Conservation (phyloP, 2,797 vertebrate genomes). For the Catharus ustulatus region DNA sequence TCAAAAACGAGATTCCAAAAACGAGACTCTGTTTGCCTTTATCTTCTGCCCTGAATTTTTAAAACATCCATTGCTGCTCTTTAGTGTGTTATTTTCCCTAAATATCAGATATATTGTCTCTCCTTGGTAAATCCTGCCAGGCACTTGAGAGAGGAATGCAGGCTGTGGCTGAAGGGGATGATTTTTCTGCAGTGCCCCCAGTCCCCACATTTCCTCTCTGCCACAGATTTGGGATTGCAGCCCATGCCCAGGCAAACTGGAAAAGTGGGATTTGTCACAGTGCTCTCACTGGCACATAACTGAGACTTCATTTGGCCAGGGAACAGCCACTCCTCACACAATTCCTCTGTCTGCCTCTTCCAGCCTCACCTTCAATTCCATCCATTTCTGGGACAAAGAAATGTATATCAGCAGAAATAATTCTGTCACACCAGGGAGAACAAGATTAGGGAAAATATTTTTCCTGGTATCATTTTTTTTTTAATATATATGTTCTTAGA, state of each 20-base stretch:
- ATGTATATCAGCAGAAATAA: background rate
- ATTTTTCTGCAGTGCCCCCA: background rate
- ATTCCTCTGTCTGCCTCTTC: background rate
- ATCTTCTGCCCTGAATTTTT: background rate
- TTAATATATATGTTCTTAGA: background rate
- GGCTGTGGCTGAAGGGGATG: background rate
- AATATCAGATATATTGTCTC: background rate
- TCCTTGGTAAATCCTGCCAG: background rate
- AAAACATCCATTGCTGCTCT: background rate
- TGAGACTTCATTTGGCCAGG: background rate
- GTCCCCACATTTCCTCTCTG: background rate
- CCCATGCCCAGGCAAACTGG: background rate
- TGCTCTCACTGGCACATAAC: background rate
- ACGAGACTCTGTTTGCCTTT: background rate
- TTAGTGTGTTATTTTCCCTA: background rate
- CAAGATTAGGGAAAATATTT: background rate
- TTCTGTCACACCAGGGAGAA: background rate
- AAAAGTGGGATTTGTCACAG: background rate
- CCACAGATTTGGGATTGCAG: background rate
- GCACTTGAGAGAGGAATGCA: background rate
- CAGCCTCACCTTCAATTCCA: background rate
- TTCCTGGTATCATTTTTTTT: background rate
- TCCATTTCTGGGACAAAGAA: background rate
- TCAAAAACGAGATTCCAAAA: background rate
- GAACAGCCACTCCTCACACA: background rate